Conservation (phyloP, 2,888 invertebrate species). For the Chloromyia formosa region DNA sequence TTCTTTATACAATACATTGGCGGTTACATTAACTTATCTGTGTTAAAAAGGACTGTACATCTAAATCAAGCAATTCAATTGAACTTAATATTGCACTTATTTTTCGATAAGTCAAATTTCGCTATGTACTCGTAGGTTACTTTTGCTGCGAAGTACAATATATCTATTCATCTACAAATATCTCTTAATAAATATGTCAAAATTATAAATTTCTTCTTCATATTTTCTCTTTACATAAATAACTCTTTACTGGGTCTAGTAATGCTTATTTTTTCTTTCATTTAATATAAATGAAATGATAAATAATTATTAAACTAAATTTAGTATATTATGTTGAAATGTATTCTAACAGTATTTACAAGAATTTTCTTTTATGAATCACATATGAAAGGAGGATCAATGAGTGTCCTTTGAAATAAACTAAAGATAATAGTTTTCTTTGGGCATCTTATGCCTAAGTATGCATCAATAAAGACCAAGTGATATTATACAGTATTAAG, state of each 20-base stretch:
- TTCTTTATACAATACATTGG: constrained; percentile 13
- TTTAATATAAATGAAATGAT: constrained; percentile 20
- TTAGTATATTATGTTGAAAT: background rate
- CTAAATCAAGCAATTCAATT: background rate
- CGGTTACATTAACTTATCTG: background rate
- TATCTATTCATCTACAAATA: no score
- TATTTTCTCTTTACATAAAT: no score
- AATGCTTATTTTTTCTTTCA: background rate
- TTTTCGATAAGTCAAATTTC: no score
- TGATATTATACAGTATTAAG: background rate
- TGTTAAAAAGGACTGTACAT: background rate
- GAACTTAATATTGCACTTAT: background rate
- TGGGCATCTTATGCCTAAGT: no score
- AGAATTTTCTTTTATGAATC: background rate
- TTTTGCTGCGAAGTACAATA: no score
- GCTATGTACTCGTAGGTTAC: no score
- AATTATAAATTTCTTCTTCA: no score
- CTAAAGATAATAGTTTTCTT: background rate
- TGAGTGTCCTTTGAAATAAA: background rate
- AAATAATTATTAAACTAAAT: background rate
- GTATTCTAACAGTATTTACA: constrained; percentile 16
- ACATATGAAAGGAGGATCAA: background rate
- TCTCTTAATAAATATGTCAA: no score
- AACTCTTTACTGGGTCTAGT: background rate
- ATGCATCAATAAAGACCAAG: background rate